phyloP scores from a whole-genome alignment of 2,797 vertebrate species.

The Macropodus opercularis region DNA sequence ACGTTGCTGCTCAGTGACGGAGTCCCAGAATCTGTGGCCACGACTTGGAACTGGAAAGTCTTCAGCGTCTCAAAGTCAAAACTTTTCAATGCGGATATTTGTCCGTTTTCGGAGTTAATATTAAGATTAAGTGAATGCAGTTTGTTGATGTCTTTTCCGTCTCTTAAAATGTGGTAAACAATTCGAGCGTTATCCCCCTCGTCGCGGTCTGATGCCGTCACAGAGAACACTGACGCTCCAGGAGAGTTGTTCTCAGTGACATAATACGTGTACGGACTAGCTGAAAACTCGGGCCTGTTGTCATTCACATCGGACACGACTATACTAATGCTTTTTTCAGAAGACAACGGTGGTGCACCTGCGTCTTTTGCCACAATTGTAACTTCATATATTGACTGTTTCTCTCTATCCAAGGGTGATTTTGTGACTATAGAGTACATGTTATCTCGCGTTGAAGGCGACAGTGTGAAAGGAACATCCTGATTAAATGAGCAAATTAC shows the following conservation, averaged over 20 bases:
- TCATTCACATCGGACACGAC: conserved; percentile 83
- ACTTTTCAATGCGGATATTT: conserved; percentile 38
- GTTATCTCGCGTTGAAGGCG: conserved; percentile 47
- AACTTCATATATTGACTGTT: conserved; percentile 40
- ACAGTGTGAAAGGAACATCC: conserved; percentile 53
- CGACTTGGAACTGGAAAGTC: conserved; percentile 51
- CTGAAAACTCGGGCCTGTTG: conserved; percentile 79
- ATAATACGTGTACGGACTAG: conserved; percentile 80
- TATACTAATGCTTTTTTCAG: conserved; percentile 62
- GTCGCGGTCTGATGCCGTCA: conserved; percentile 48
- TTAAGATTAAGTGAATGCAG: conserved; percentile 23
- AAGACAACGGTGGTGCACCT: conserved; percentile 59
- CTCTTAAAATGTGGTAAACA: conserved; percentile 41
- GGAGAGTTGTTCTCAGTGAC: conserved; percentile 81
- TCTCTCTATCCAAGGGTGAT: conserved; percentile 47
- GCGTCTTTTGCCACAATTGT: conserved; percentile 65
- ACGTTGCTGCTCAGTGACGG: too few species aligned
- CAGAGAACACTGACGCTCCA: conserved; percentile 35
- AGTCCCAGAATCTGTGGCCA: too few species aligned
- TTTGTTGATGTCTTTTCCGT: background rate
- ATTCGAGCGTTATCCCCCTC: conserved; percentile 35
- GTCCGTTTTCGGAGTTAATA: conserved; percentile 50
- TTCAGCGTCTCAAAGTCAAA: conserved; percentile 57
- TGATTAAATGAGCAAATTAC: conserved; percentile 51
- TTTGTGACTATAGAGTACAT: conserved; percentile 66